Conservation (phyloP, 30 jellyfish, hydroid and myxozoan genomes). For the Sanderia malayensis region DNA sequence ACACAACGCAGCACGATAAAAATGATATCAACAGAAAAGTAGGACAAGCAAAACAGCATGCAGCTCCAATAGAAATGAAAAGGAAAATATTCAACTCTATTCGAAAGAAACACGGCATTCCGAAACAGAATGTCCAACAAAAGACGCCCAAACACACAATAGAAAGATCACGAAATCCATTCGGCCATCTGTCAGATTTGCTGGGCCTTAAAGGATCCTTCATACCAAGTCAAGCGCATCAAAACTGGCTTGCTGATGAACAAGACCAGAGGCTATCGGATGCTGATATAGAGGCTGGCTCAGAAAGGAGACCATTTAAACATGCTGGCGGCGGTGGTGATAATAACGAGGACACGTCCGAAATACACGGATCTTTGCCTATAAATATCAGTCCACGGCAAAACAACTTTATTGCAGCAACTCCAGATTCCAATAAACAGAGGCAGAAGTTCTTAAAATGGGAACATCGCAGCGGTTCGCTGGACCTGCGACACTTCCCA, state of each 20-base stretch:
- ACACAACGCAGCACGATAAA: too few relatives aligned
- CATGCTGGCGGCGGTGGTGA: too few relatives aligned
- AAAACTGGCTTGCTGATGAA: slow-evolving; percentile 52
- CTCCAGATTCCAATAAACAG: slow-evolving; percentile 30
- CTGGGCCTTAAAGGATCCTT: slow-evolving; percentile 50
- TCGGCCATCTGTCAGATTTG: slow-evolving; percentile 51
- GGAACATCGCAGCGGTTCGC: slow-evolving; percentile 55
- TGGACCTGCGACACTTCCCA: slow-evolving; percentile 53
- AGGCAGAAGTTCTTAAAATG: slow-evolving; percentile 35
- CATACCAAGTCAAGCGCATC: slow-evolving; percentile 48
- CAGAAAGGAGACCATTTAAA: neutral
- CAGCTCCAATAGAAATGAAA: too few relatives aligned
- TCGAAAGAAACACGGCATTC: neutral
- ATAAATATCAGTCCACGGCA: slow-evolving; percentile 40
- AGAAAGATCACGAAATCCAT: slow-evolving; percentile 23
- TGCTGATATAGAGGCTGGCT: neutral
- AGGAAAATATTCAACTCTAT: neutral
- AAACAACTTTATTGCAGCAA: slow-evolving; percentile 22
- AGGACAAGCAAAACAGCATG: too few relatives aligned
- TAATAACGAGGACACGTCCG: neutral
- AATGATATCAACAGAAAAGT: too few relatives aligned
- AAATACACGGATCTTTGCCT: slow-evolving; percentile 37
- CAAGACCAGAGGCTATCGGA: slow-evolving; percentile 10
- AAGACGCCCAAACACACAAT: slow-evolving; percentile 26
- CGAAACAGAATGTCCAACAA: neutral